phyloP scores from a whole-genome alignment of 2,113 vertebrate species.

The Crotophaga sulcirostris region DNA sequence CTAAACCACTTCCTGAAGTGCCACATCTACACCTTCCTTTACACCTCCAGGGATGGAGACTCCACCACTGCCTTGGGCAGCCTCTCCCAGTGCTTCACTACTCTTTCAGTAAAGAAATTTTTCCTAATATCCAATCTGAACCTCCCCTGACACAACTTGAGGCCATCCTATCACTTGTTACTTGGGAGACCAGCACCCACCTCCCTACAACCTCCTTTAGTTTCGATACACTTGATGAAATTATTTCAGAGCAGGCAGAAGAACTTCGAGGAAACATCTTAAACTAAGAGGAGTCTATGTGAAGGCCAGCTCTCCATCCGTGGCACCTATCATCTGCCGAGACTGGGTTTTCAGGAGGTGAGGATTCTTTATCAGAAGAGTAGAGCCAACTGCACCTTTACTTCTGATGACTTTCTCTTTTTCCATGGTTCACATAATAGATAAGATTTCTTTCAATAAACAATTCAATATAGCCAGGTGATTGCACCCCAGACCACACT shows the following conservation, averaged over 20 bases:
- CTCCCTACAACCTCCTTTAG: too few relatives aligned
- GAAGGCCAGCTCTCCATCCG: neutral
- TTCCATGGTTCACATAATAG: neutral
- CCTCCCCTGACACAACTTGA: too few relatives aligned
- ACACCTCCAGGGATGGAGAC: too few relatives aligned
- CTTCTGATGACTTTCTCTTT: neutral
- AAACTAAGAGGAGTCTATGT: fast-evolving
- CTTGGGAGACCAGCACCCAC: too few relatives aligned
- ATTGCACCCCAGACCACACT: neutral
- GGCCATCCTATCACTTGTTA: too few relatives aligned
- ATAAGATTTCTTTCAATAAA: neutral
- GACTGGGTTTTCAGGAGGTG: neutral
- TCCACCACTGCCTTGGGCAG: too few relatives aligned
- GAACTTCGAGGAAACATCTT: neutral
- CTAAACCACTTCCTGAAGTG: too few relatives aligned
- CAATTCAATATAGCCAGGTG: neutral
- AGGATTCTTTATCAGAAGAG: neutral
- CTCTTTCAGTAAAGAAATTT: too few relatives aligned
- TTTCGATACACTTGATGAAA: neutral
- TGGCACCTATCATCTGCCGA: neutral
- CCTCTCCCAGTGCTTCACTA: too few relatives aligned
- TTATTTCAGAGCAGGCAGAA: neutral
- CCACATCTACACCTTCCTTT: too few relatives aligned
- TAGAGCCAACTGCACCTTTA: neutral
- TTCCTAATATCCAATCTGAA: too few relatives aligned